Evolutionary conservation across 2,888 invertebrate genomes (phyloP), one percentile per base, ranked within the genome.

Genomic region (Colletes collaris): DNA sequence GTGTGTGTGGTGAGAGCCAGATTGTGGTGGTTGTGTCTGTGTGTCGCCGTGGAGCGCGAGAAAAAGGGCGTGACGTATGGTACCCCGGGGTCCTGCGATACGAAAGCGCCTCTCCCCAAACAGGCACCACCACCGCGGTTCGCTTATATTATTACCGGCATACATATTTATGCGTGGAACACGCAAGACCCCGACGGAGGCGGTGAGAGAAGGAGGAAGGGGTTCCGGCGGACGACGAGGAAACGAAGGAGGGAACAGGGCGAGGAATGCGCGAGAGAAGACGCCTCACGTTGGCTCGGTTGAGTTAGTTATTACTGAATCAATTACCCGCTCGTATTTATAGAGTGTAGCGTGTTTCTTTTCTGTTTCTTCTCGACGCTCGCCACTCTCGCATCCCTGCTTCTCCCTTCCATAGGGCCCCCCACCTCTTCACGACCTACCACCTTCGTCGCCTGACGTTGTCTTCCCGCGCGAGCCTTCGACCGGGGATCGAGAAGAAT

Each of bases 251-350:
- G 46, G 72, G 76, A 79, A 79, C 81, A 81, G 63, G 82, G 53
- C 1, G 73, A 77, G 68, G 72, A 79, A 76, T 67, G 72, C 60
- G 62, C 62, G 73, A 71, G 83, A 78, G 75, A 73, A 75, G 71
- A 76, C 65, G 75, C 50, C 73, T 73, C 83, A 67, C 52, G 77
- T 75, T 73, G 68, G 69, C 81, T 77, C 79, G 81, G 75, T 81
- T 91, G 92, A 92, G 92, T 92, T 92, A 92, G 92, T 92, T 92
- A 92, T 92, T 92, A 92, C 92, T 87, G 92, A 92, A 92, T 91
- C 92, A 92, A 92, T 92, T 91, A 92, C 92, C 89, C 87, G 88
- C 71, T 86, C 86, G 90, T 91, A 91, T 91, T 91, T 92, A 92
- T 92, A 89, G 91, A 89, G 90, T 90, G 90, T 89, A 89, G 87